These are phyloP conservation scores for Sesamia inferens DNA, from an alignment of 2,888 invertebrate species.

Conservation along the genomic window DNA sequence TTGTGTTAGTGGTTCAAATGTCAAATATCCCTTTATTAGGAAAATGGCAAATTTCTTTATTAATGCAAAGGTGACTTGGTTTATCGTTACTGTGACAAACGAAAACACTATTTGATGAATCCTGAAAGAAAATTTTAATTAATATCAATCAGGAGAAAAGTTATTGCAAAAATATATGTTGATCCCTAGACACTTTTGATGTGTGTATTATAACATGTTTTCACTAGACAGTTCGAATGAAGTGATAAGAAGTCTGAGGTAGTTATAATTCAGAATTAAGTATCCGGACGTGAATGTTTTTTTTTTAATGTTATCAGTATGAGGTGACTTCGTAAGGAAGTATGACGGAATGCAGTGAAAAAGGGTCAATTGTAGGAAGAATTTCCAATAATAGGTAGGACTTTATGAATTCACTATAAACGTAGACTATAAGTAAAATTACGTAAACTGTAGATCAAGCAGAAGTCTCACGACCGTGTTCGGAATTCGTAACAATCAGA, in stretches of 20 bases:
- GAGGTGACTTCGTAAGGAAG: too few species aligned
- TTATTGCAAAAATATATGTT: too few species aligned
- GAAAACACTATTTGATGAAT: too few species aligned
- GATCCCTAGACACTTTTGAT: too few species aligned
- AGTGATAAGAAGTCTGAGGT: background rate
- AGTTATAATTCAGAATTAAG: background rate
- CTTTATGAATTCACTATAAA: conserved; percentile 17
- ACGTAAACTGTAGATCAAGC: conserved; percentile 20
- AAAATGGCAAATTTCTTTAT: too few species aligned
- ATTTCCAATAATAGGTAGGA: conserved; percentile 5
- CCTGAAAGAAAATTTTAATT: too few species aligned
- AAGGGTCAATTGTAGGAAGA: conserved; percentile 4
- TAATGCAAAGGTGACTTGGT: too few species aligned
- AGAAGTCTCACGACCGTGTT: background rate
- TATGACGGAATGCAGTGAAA: conserved; percentile 11
- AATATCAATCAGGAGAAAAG: too few species aligned
- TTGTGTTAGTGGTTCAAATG: too few species aligned
- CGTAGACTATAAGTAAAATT: background rate
- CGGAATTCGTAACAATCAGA: conserved; percentile 5
- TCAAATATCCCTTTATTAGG: too few species aligned
- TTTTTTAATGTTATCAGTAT: conserved; percentile 27
- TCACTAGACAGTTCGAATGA: background rate
- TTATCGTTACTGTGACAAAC: too few species aligned
- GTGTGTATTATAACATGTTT: background rate
- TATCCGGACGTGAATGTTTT: background rate